These are phyloP conservation scores for Podocnemis expansa DNA, from an alignment of 2,113 vertebrate genomes.

Conservation along the genomic window DNA sequence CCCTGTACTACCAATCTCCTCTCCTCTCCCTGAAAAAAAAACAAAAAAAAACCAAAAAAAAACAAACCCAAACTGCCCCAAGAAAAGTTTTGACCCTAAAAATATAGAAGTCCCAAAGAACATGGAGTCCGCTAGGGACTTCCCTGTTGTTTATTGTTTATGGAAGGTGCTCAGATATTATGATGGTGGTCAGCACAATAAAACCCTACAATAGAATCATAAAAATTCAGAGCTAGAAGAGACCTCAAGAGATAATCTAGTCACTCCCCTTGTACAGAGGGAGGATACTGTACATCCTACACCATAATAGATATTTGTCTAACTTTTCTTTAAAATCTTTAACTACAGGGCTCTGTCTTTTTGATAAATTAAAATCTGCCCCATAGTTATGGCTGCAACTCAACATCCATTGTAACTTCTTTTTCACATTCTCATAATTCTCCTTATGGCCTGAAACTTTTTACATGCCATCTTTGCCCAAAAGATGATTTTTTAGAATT, in stretches of 20 bases:
- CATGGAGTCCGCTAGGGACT: not conserved
- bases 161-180: not conserved
- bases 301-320: not conserved
- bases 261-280: not conserved
- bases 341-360: not conserved
- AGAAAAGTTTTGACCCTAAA: not conserved
- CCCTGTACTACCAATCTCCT: not conserved
- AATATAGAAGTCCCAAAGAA: fast-evolving
- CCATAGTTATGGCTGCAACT: slow-evolving; percentile 2
- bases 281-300: not conserved
- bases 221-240: not conserved
- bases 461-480: slow-evolving; percentile 31
- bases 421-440: slow-evolving; percentile 19
- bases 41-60: not conserved
- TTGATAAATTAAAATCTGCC: not conserved
- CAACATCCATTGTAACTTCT: not conserved
- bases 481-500: slow-evolving; percentile 3
- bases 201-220: not conserved
- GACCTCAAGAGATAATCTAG: not conserved
- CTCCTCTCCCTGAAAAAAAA: fast-evolving
- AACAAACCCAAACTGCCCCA: no score
- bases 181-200: not conserved
- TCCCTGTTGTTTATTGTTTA: not conserved
- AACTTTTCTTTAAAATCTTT: not conserved
- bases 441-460: not conserved